Base-by-base conservation (phyloP, 2,113 vertebrate species). In the Paratilapia polleni region DNA sequence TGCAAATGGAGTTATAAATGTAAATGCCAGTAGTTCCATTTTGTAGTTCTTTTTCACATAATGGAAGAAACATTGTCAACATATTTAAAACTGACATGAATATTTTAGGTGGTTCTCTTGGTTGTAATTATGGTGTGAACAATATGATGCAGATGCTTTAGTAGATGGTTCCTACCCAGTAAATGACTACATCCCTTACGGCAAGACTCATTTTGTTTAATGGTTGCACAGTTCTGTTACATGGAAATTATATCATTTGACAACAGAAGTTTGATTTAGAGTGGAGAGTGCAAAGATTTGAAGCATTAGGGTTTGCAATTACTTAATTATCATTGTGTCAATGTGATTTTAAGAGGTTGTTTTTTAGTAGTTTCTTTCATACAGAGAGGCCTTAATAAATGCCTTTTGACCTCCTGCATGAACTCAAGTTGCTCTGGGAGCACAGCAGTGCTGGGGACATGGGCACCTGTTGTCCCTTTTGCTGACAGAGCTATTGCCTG, bases 401-500 rank as follows among this genome's bases (percentile, higher is more conserved):
- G 66, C 77, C 57, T 24, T 86, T 84, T 92, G 77, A 84, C 87
- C 79, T 74, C 15, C 34, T 43, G 22, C 24, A 60, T 49, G 31
- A 80, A 64, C 22, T 47, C 1, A 2, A 79, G 64, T 77, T 62
- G 41, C 47, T 78, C 47, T 62, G 15, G 47, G 17, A 83, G 56
- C 22, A n/a, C 31, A 60, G 83, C 85, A 36, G 28, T 56, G 58
- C 58, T 17, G 43, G 26, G 26, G 58, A 76, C 14, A 14, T 17
- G 56, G 20, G 24, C 83, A 91, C 84, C 81, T 88, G 78, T 89
- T 83, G 77, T 82, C 47, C 1, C 5, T 68, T 77, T 56, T 77
- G 89, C 91, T 85, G 89, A 92, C 86, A 75, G 80, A 77, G 78
- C 77, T 31, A 13, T 61, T 54, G 68, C 70, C 61, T 77, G 8